Conservation (phyloP, 2,113 vertebrate species). For the Syngnathus floridae region DNA sequence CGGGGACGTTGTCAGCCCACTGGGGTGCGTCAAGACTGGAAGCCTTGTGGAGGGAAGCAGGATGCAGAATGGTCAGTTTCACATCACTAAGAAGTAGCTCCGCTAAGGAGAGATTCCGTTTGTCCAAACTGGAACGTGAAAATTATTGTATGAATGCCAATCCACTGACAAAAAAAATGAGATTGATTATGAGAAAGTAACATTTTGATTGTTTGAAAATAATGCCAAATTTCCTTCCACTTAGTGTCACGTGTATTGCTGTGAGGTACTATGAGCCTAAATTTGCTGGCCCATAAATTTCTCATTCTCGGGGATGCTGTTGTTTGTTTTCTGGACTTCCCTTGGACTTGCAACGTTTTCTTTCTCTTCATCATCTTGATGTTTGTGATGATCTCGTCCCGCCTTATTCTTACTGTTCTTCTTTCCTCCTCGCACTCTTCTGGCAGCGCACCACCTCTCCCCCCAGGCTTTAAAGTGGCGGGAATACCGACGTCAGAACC, state of each 20-base stretch:
- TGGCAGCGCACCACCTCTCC: slow-evolving; percentile 88
- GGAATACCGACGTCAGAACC: slow-evolving; percentile 91
- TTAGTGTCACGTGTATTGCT: too few relatives aligned
- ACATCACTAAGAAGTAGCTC: neutral
- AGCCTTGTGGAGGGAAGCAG: slow-evolving; percentile 65
- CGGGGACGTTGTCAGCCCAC: slow-evolving; percentile 51
- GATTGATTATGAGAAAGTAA: too few relatives aligned
- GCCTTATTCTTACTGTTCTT: neutral
- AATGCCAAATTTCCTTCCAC: too few relatives aligned
- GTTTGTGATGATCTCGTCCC: neutral
- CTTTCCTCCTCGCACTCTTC: neutral
- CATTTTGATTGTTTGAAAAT: too few relatives aligned
- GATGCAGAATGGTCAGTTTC: slow-evolving; percentile 74
- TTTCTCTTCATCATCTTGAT: neutral
- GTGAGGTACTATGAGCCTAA: too few relatives aligned
- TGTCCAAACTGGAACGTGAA: neutral
- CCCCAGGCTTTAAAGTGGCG: slow-evolving; percentile 96
- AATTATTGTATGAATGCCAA: neutral
- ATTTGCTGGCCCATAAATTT: too few relatives aligned
- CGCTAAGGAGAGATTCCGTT: neutral
- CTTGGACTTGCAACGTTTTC: neutral
- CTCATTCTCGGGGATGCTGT: too few relatives aligned
- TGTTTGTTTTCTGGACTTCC: neutral
- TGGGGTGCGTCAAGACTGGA: slow-evolving; percentile 57
- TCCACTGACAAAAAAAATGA: neutral